These are phyloP conservation scores for Drosophila malerkotliana DNA, from an alignment of 1,140 invertebrate species.

Conservation along the genomic window DNA sequence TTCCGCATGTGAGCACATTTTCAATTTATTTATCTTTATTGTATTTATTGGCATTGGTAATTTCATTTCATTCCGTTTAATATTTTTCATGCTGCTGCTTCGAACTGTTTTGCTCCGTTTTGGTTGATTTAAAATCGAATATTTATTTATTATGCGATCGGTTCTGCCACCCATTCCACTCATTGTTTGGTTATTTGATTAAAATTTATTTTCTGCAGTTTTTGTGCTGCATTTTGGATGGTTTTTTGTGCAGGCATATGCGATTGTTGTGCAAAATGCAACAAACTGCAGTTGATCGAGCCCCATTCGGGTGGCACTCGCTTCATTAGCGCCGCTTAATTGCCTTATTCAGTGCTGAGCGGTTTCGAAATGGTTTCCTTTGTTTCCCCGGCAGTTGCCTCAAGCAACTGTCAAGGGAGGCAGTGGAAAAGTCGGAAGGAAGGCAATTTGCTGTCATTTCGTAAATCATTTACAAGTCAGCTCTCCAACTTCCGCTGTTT, in stretches of 20 bases:
- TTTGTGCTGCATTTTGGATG: slow-evolving; percentile 17
- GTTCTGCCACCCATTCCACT: slow-evolving; percentile 2
- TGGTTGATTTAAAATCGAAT: slow-evolving; percentile 43
- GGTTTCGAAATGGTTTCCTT: slow-evolving; percentile 49
- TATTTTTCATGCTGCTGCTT: slow-evolving; percentile 1
- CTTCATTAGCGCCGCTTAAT: slow-evolving; percentile 56
- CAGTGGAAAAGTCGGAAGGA: slow-evolving; percentile 3
- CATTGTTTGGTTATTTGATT: slow-evolving; percentile 32
- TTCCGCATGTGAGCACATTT: slow-evolving; percentile 24
- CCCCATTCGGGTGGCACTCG: slow-evolving; percentile 7
- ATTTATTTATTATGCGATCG: slow-evolving; percentile 42
- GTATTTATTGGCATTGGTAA: slow-evolving; percentile 26
- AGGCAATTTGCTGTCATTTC: slow-evolving; percentile 54
- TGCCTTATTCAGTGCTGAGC: slow-evolving; percentile 38
- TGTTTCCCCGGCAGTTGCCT: slow-evolving; percentile 40
- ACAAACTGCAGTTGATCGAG: slow-evolving; percentile 12
- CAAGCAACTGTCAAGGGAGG: slow-evolving; percentile 25
- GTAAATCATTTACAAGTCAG: slow-evolving; percentile 62
- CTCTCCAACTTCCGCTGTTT: slow-evolving; percentile 15
- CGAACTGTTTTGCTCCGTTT: slow-evolving; percentile 30
- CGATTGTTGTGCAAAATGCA: slow-evolving; percentile 27
- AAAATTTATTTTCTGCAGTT: slow-evolving; percentile 25
- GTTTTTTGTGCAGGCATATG: slow-evolving; percentile 11
- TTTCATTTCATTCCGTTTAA: slow-evolving; percentile 31
- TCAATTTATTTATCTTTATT: slow-evolving; percentile 28